phyloP scores from a whole-genome alignment of 2,888 invertebrate genomes.

The Tipula helvola region DNA sequence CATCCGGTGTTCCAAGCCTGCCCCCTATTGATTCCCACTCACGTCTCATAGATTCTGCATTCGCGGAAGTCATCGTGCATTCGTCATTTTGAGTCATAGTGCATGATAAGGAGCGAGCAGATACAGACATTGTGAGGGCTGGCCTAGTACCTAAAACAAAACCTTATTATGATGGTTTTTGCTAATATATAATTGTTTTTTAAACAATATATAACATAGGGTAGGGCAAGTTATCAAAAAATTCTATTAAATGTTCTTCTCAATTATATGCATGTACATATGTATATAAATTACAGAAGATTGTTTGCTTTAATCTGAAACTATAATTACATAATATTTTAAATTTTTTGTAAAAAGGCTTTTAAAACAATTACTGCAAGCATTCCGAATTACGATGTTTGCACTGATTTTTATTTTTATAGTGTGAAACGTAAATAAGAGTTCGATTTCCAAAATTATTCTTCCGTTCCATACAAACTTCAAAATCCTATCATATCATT shows the following conservation, averaged over 20 bases:
- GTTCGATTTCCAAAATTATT: too few relatives aligned
- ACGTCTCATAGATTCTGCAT: constrained; percentile 29
- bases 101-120: constrained; percentile 37
- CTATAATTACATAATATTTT: neutral
- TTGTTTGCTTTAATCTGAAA: neutral
- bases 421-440: neutral
- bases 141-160: constrained; percentile 35
- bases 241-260: neutral
- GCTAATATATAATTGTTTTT: neutral
- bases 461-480: neutral
- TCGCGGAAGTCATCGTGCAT: constrained; percentile 22
- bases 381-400: neutral
- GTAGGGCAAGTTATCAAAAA: neutral
- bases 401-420: neutral
- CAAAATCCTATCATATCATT: neutral
- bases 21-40: constrained; percentile 40
- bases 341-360: neutral
- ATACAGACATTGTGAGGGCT: constrained; percentile 39
- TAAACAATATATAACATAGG: neutral
- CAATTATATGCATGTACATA: neutral
- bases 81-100: constrained; percentile 18
- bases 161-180: constrained; percentile 6
- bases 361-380: neutral
- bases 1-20: constrained; percentile 50
- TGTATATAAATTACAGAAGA: neutral